A percentile compares a stretch with the other conserved stretches of the same genome.
Conservation (phyloP, 2,888 invertebrate genomes). For the Crioceris asparagi region DNA sequence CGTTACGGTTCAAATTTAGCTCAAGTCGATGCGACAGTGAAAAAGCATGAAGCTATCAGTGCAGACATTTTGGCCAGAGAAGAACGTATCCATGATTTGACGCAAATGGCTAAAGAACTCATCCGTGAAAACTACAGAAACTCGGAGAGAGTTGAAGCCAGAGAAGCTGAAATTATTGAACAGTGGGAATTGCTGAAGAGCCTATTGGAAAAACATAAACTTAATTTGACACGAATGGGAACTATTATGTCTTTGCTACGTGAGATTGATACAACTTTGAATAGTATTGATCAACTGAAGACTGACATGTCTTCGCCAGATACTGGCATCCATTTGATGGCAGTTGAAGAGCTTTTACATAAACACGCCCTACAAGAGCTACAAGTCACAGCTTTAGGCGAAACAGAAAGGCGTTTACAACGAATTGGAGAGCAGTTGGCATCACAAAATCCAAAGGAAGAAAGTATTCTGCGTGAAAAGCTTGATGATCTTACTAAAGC, state of each 20-base stretch:
- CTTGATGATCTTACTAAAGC: conserved; percentile 66
- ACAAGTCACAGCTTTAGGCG: conserved; percentile 81
- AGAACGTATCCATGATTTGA: conserved; percentile 88
- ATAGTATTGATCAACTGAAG: conserved; percentile 76
- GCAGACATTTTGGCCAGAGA: conserved; percentile 91
- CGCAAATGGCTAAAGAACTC: conserved; percentile 87
- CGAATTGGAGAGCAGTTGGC: conserved; percentile 45
- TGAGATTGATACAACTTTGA: conserved; percentile 82
- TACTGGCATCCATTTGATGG: conserved; percentile 86
- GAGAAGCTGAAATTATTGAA: conserved; percentile 58
- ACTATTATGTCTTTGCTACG: conserved; percentile 79
- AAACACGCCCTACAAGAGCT: conserved; percentile 88
- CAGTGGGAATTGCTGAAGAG: conserved; percentile 82
- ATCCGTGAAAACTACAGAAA: conserved; percentile 87
- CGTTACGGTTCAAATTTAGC: conserved; percentile 82
- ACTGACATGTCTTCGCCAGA: conserved; percentile 67
- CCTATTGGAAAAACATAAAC: conserved; percentile 73
- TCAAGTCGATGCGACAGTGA: conserved; percentile 93
- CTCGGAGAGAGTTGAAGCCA: conserved; percentile 59
- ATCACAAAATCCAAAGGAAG: conserved; percentile 43
- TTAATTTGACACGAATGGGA: conserved; percentile 66
- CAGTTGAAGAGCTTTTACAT: conserved; percentile 89
- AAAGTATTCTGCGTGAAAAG: conserved; percentile 55
- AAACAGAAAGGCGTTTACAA: conserved; percentile 66
- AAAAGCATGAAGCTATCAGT: conserved; percentile 96